A percentile compares a stretch with the other conserved stretches of the same genome.
Evolutionary conservation across 2,888 invertebrate genomes (phyloP).

Genomic region (Psylliodes chrysocephalus): DNA sequence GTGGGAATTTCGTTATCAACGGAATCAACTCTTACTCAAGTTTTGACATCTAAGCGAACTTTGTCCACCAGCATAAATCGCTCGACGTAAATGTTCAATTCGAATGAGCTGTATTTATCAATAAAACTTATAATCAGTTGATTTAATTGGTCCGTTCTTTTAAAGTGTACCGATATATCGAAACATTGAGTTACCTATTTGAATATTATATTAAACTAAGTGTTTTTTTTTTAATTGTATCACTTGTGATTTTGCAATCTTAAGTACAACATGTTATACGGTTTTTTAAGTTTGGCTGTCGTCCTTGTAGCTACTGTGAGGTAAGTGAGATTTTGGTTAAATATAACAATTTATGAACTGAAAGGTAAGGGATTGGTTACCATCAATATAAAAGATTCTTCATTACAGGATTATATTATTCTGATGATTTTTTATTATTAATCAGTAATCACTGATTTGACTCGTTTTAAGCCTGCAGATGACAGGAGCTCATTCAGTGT

Average conservation of each 20-base stretch:
- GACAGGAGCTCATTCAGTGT: too few relatives aligned
- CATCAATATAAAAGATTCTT: too few relatives aligned
- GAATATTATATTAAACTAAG: conserved; percentile 26
- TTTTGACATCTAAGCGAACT: neutral
- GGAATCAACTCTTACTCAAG: neutral
- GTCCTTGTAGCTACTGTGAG: neutral
- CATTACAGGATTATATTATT: too few relatives aligned
- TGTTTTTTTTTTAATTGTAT: conserved; percentile 9
- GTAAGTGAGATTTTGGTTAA: conserved; percentile 9
- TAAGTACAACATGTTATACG: conserved; percentile 8
- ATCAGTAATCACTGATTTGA: too few relatives aligned
- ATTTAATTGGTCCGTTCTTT: conserved; percentile 13
- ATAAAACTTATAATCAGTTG: conserved; percentile 13
- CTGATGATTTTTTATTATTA: too few relatives aligned
- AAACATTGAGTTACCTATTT: conserved; percentile 8
- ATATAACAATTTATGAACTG: too few relatives aligned
- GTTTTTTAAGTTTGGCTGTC: conserved; percentile 6
- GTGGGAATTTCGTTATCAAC: conserved; percentile 15
- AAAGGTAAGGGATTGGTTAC: too few relatives aligned
- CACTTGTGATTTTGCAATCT: conserved; percentile 20
- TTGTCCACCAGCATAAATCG: neutral
- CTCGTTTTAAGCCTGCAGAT: too few relatives aligned
- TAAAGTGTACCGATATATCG: conserved; percentile 11
- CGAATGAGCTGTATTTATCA: conserved; percentile 7
- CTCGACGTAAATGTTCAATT: neutral